Conservation (phyloP, 2,888 invertebrate genomes). For the Ophioninae sp. region DNA sequence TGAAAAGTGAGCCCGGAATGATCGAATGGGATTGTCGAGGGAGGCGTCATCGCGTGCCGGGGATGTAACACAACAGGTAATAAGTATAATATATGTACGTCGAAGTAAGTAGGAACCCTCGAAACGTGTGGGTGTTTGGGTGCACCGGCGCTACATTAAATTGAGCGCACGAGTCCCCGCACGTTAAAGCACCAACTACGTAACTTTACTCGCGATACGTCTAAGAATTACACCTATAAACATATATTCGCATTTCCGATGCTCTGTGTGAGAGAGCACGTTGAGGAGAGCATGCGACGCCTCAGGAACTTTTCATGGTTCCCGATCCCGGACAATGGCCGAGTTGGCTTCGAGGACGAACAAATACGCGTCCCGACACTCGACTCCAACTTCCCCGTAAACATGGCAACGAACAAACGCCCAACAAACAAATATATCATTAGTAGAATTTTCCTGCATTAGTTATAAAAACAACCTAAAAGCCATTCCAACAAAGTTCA, state of each 20-base stretch:
- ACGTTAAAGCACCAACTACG: slow-evolving; percentile 18
- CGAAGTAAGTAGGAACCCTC: slow-evolving; percentile 36
- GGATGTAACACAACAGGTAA: slow-evolving; percentile 26
- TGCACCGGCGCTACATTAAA: slow-evolving; percentile 52
- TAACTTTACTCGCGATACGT: slow-evolving; percentile 28
- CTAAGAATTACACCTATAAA: slow-evolving; percentile 5
- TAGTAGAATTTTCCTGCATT: background rate
- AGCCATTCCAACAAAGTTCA: background rate
- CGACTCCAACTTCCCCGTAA: slow-evolving; percentile 29
- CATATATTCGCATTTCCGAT: background rate
- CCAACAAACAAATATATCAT: slow-evolving; percentile 18
- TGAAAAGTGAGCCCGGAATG: slow-evolving; percentile 53
- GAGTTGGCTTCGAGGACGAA: slow-evolving; percentile 65
- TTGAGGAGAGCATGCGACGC: slow-evolving; percentile 62
- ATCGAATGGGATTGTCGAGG: slow-evolving; percentile 50
- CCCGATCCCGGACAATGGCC: slow-evolving; percentile 74
- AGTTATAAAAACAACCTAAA: background rate
- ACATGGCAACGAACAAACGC: slow-evolving; percentile 17
- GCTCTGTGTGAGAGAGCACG: slow-evolving; percentile 40
- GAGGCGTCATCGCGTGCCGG: slow-evolving; percentile 61
- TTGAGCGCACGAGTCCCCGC: slow-evolving; percentile 54
- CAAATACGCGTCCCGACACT: slow-evolving; percentile 50
- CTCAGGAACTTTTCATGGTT: slow-evolving; percentile 72
- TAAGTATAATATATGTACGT: slow-evolving; percentile 31
- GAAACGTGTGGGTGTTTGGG: slow-evolving; percentile 51